A percentile compares a stretch with the other conserved stretches of the same genome.
These are phyloP conservation scores for Oreochromis grahami DNA, from an alignment of 2,797 vertebrate genomes.

Conservation along the genomic window DNA sequence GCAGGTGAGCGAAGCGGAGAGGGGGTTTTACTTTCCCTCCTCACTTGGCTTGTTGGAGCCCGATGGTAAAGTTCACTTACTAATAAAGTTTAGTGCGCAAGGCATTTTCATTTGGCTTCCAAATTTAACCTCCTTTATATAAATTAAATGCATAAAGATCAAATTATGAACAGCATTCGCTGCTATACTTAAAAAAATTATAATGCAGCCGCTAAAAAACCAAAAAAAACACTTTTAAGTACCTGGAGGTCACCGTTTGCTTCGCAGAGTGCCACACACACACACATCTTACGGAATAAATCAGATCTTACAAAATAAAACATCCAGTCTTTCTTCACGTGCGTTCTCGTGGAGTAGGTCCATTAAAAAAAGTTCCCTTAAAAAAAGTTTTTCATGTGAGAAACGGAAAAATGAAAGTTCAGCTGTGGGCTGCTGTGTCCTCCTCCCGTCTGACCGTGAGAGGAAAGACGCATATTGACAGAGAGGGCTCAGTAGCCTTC, in stretches of 20 bases:
- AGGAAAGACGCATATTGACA: constrained; percentile 43
- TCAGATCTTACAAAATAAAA: neutral
- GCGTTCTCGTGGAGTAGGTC: neutral
- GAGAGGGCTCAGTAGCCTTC: constrained; percentile 43
- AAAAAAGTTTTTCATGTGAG: neutral
- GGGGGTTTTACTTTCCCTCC: neutral
- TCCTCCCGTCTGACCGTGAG: constrained; percentile 8
- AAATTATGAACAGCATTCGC: neutral
- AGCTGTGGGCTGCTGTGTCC: neutral
- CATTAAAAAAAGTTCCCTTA: neutral
- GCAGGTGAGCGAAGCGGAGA: neutral
- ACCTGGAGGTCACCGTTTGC: neutral
- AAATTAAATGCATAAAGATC: neutral
- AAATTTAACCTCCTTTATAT: neutral
- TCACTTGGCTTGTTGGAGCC: neutral
- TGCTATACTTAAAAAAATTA: neutral
- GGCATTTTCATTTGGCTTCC: neutral
- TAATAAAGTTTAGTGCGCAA: neutral
- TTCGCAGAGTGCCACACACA: neutral
- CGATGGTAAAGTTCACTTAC: constrained; percentile 9
- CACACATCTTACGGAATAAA: neutral
- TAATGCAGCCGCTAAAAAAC: neutral
- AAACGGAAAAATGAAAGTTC: neutral
- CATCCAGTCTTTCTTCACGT: neutral
- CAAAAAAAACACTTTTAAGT: neutral